Conservation (phyloP, 2,113 vertebrate genomes). For the Mellivora capensis region DNA sequence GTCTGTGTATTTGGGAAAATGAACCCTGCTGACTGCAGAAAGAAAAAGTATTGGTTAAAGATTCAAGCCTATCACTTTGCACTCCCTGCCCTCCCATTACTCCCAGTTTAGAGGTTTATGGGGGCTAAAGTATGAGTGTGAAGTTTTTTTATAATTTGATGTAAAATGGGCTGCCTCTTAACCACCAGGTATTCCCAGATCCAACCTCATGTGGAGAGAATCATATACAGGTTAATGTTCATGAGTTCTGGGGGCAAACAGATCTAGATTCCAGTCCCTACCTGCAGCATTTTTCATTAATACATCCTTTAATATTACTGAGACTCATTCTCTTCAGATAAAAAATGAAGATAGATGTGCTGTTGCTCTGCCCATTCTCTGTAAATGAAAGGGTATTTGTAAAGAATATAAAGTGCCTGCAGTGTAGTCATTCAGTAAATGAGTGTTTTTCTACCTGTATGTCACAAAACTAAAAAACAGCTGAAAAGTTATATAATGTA, state of each 20-base stretch:
- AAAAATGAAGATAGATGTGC: background rate
- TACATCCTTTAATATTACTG: background rate
- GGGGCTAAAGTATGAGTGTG: background rate
- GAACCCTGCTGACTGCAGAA: constrained; percentile 88
- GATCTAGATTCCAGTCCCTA: background rate
- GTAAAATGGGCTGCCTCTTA: background rate
- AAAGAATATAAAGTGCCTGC: background rate
- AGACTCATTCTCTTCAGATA: background rate
- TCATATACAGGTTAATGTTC: background rate
- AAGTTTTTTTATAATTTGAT: background rate
- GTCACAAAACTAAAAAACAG: background rate
- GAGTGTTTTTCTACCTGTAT: background rate
- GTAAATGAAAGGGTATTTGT: background rate
- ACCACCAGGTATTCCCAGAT: background rate
- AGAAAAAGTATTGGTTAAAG: background rate
- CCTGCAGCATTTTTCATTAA: background rate
- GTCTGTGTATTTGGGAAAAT: constrained; percentile 84
- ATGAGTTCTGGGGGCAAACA: background rate
- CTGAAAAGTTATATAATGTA: background rate
- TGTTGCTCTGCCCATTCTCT: background rate
- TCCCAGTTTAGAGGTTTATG: accelerated
- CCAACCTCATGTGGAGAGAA: background rate
- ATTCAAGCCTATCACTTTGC: background rate
- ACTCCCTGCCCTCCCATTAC: background rate
- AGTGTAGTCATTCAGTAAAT: background rate